Evolutionary conservation across 2,113 vertebrate genomes (phyloP), one percentile per base, ranked within the genome.

Genomic region (Alouatta palliata): DNA sequence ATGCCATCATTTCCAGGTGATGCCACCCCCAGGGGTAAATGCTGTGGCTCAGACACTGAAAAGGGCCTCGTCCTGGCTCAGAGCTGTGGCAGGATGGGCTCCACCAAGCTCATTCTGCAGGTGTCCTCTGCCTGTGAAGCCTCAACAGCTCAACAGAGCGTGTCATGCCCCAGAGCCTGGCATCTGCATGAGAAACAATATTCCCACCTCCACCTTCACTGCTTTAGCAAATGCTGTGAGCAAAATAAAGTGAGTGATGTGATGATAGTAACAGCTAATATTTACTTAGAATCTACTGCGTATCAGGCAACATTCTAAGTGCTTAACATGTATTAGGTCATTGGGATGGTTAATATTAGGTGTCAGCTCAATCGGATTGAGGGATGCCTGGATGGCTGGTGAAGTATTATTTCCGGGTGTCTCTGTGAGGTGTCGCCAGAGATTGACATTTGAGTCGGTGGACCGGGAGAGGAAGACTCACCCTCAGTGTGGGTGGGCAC

Each of bases 111-210:
- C 19, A 40, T 23, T 32, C 37, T 87, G 32, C 64, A 87, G 54
- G 10, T 30, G 0, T 43, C 75, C 13, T n/a, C 68, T 3, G 54
- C 37, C 27, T 16, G 12, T 45, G 54, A 32, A 45, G 54, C 54
- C 87, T 56, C 21, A 77, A 70, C 35, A 64, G 32, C 54, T 43
- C 64, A 49, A 12, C 25, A 54, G 32, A 54, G 56, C 58, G 1
- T 52, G 52, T 16, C 52, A 9, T 54, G n/a, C 30, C 43, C 54
- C 1, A 0, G 2, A 27, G n/a, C 3, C 2, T 30, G 21, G 8
- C 40, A 11, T 58, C 43, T 61, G 6, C 30, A 8, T 56, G n/a
- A 87, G 56, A 68, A 76, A 58, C 32, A 43, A 14, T 43, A 70
- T 43, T 89, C 3, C 54, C 21, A 37, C 43, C 49, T 52, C 6